phyloP scores from a whole-genome alignment of 2,888 invertebrate species.

The Iphiclides podalirius region DNA sequence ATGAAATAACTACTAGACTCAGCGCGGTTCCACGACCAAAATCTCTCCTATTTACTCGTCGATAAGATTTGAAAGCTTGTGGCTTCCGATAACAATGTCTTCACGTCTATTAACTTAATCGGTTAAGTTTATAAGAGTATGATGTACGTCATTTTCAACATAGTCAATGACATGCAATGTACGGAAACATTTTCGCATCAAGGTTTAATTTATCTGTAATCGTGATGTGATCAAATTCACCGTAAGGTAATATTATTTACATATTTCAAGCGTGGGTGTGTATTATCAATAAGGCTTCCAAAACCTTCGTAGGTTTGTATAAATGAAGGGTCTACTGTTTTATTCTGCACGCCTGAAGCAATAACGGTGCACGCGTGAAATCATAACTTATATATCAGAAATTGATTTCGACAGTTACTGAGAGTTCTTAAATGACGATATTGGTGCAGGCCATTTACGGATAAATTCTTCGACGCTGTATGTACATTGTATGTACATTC shows the following conservation, averaged over 20 bases:
- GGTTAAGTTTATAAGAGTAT: slow-evolving; percentile 12
- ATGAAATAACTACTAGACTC: slow-evolving; percentile 24
- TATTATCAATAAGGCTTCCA: too few relatives aligned
- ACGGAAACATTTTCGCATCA: too few relatives aligned
- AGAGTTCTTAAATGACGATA: background rate
- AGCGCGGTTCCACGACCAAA: slow-evolving; percentile 12
- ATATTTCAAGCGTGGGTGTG: too few relatives aligned
- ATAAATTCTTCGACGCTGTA: too few relatives aligned
- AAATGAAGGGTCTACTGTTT: background rate
- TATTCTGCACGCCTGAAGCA: background rate
- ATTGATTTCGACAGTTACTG: background rate
- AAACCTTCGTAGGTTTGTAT: too few relatives aligned
- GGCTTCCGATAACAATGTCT: slow-evolving; percentile 19
- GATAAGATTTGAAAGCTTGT: slow-evolving; percentile 16
- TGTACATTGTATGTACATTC: too few relatives aligned
- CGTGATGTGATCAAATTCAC: too few relatives aligned
- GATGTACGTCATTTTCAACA: too few relatives aligned
- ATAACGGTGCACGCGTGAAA: background rate
- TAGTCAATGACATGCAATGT: too few relatives aligned
- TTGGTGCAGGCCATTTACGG: background rate
- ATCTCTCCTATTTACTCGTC: slow-evolving; percentile 17
- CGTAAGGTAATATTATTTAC: too few relatives aligned
- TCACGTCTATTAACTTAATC: slow-evolving; percentile 15
- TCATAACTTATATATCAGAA: background rate
- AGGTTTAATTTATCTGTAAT: too few relatives aligned